Percentiles rank a stretch among this genome's conserved stretches.
Evolutionary conservation across 2,113 vertebrate genomes (phyloP).

Genomic region (Quiscalus mexicanus): DNA sequence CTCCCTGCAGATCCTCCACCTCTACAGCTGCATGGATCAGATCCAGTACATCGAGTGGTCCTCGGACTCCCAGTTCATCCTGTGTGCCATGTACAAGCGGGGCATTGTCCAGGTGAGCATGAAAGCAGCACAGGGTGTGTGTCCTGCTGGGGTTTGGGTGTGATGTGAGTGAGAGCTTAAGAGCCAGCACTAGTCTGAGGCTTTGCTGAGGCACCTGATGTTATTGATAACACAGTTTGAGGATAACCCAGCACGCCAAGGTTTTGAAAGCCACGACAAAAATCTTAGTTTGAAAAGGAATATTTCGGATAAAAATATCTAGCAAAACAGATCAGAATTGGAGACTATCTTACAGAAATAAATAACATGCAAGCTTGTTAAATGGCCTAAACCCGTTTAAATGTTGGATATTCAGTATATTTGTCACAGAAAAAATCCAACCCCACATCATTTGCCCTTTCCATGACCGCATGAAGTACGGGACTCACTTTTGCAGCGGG

Average conservation of each 20-base stretch:
- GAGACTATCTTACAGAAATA: not conserved
- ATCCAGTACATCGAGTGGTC: slow-evolving; percentile 93
- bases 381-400: not conserved
- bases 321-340: not conserved
- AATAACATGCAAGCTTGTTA: not conserved
- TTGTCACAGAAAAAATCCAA: not conserved
- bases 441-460: not conserved
- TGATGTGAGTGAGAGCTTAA: accelerated
- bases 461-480: no score
- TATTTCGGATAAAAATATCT: not conserved
- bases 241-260: not conserved
- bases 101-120: slow-evolving; percentile 89
- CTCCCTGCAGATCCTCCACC: slow-evolving; percentile 85
- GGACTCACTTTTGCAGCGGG: slow-evolving; percentile 81
- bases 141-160: accelerated
- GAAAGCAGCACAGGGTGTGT: accelerated
- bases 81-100: slow-evolving; percentile 95
- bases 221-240: accelerated
- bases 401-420: not conserved
- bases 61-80: slow-evolving; percentile 89
- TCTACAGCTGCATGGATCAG: slow-evolving; percentile 93
- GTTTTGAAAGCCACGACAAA: not conserved
- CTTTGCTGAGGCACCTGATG: not conserved
- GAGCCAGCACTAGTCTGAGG: accelerated
- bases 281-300: not conserved